Percentiles rank a stretch among this genome's conserved stretches.
Evolutionary conservation across 2,797 vertebrate species (phyloP).

Genomic region (Pseudochirops cupreus): DNA sequence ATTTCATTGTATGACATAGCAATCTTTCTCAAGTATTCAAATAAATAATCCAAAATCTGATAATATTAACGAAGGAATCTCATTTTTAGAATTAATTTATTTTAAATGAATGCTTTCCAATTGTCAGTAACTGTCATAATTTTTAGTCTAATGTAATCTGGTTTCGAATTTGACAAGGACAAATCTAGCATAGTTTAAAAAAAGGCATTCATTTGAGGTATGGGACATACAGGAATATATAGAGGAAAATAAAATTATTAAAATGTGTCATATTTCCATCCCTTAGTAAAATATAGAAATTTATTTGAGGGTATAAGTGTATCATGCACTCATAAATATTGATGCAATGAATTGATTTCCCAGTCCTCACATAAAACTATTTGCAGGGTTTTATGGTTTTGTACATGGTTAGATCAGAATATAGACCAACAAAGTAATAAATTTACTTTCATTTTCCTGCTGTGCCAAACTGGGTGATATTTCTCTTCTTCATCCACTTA

Average conservation of each 20-base stretch:
- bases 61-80: neutral
- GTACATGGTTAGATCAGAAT: neutral
- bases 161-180: slow-evolving; percentile 49
- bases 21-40: neutral
- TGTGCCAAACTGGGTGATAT: neutral
- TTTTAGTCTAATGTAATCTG: slow-evolving; percentile 45
- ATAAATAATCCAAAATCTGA: neutral
- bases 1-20: neutral
- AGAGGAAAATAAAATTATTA: neutral
- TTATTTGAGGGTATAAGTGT: neutral
- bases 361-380: neutral
- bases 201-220: slow-evolving; percentile 57
- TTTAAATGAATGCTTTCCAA: slow-evolving; percentile 65
- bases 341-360: neutral
- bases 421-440: neutral
- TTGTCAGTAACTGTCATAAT: slow-evolving; percentile 10
- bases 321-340: neutral
- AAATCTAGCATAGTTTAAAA: slow-evolving; percentile 64
- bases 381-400: neutral
- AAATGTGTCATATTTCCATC: slow-evolving; percentile 1
- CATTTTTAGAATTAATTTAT: neutral
- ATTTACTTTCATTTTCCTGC: neutral
- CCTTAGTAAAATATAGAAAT: slow-evolving; percentile 33
- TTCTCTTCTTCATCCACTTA: neutral
- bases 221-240: neutral